Percentiles rank a stretch among this genome's conserved stretches.
Evolutionary conservation across 2,797 vertebrate species (phyloP).

Genomic region (Gouania willdenowi): DNA sequence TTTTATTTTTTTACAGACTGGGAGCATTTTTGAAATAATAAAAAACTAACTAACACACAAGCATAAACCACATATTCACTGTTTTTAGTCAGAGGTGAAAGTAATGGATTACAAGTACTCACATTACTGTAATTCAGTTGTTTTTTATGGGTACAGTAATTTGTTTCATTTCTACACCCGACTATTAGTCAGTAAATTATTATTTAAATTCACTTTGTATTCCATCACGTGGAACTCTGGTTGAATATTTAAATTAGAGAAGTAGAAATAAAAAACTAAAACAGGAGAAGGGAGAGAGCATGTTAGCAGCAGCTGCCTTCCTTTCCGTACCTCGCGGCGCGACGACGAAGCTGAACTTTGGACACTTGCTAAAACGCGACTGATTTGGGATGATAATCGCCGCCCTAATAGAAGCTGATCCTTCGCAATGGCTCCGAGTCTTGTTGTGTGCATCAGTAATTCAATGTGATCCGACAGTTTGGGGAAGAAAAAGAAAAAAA

Average conservation of each 20-base stretch:
- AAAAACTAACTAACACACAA: no score
- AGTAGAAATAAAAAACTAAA: constrained; percentile 6
- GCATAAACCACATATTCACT: no score
- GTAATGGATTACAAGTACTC: no score
- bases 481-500: constrained; percentile 40
- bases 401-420: constrained; percentile 77
- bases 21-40: no score
- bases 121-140: no score
- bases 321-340: constrained; percentile 68
- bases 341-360: constrained; percentile 70
- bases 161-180: no score
- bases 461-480: constrained; percentile 77
- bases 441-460: constrained; percentile 65
- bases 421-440: constrained; percentile 71
- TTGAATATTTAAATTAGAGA: constrained; percentile 58
- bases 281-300: constrained; percentile 19
- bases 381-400: constrained; percentile 80
- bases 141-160: no score
- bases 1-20: no score
- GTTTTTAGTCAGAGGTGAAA: no score
- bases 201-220: constrained; percentile 64
- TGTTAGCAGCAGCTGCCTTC: constrained; percentile 62
- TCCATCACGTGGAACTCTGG: constrained; percentile 63
- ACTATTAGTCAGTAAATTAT: no score
- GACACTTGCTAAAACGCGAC: constrained; percentile 80